Conservation (phyloP, 2,888 invertebrate species). For the Synergus umbraculus region DNA sequence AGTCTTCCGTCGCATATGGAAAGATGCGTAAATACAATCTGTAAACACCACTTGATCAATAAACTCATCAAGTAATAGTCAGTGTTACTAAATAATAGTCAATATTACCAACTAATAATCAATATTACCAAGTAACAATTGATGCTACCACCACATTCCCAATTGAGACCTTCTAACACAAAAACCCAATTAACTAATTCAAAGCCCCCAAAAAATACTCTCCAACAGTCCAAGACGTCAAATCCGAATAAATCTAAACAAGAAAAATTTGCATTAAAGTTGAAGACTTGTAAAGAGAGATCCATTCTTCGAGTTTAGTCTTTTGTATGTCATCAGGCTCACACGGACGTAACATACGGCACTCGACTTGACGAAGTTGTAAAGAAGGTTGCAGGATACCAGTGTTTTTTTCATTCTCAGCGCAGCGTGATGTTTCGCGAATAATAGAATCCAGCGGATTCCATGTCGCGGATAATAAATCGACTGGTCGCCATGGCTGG, state of each 20-base stretch:
- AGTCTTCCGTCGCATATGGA: too few relatives aligned
- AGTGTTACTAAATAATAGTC: too few relatives aligned
- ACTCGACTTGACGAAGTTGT: slow-evolving; percentile 52
- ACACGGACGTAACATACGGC: slow-evolving; percentile 21
- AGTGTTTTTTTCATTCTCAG: slow-evolving; percentile 44
- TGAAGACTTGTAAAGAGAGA: background rate
- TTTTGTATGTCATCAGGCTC: slow-evolving; percentile 2
- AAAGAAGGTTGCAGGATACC: slow-evolving; percentile 46
- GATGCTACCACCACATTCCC: background rate
- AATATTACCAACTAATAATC: too few relatives aligned
- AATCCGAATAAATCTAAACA: background rate
- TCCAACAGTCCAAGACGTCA: background rate
- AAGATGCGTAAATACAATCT: too few relatives aligned
- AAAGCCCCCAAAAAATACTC: background rate
- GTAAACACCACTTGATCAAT: too few relatives aligned
- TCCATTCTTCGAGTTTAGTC: background rate
- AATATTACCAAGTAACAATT: too few relatives aligned
- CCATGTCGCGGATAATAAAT: slow-evolving; percentile 63
- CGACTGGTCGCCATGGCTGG: slow-evolving; percentile 50
- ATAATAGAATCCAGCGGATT: slow-evolving; percentile 58
- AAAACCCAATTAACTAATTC: too few relatives aligned
- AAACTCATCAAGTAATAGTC: too few relatives aligned
- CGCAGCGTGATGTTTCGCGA: slow-evolving; percentile 49
- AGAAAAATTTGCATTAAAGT: background rate
- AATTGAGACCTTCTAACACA: background rate